Base-by-base conservation (phyloP, 2,113 vertebrate genomes). In the Eubucco bourcierii region DNA sequence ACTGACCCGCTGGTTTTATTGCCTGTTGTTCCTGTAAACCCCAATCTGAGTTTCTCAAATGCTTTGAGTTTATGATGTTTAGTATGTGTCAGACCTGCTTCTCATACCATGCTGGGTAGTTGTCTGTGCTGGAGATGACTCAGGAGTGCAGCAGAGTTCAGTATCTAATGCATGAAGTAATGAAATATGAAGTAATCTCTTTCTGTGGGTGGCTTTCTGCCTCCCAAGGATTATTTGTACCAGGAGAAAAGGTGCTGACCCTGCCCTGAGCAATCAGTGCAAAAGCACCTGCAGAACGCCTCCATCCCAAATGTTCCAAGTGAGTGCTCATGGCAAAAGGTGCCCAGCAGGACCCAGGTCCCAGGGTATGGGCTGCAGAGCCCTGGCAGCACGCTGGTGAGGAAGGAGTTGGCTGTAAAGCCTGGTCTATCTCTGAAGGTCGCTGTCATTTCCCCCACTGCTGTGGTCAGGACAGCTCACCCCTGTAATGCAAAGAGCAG, bases 31-130 rank as follows among this genome's bases (percentile, higher is more conserved):
- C 52, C 86, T 17, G 4, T 80, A 70, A 90, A 85, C 56, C 11
- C 29, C 0, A 0, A 23, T 50, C 15, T 27, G 68, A 39, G 29
- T 50, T 63, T 55, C 64, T 74, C 50, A 39, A 50, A 41, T 0
- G 7, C 68, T 86, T 37, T 19, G 21, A 10, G 76, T 90, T 94
- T 74, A 80, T 19, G 70, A 28, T 66, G 67, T 59, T 93, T 18
- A 20, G 88, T 0, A 0, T 84, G 80, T 77, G 80, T 53, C 94
- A 85, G 80, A 66, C 55, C 80, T 6, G 37, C 14, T 55, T 33
- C 68, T 52, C 34, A 0, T 27, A 6, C n/a, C 0, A 1, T 63
- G n/a, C 20, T 6, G 0, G 0, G 18, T 6, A 16, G 15, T 37
- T 70, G 58, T 61, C 29, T 55, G 59, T 53, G 50, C 46, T 59